Base-by-base conservation (phyloP, 1,140 invertebrate species). In the Dinoponera quadriceps region DNA sequence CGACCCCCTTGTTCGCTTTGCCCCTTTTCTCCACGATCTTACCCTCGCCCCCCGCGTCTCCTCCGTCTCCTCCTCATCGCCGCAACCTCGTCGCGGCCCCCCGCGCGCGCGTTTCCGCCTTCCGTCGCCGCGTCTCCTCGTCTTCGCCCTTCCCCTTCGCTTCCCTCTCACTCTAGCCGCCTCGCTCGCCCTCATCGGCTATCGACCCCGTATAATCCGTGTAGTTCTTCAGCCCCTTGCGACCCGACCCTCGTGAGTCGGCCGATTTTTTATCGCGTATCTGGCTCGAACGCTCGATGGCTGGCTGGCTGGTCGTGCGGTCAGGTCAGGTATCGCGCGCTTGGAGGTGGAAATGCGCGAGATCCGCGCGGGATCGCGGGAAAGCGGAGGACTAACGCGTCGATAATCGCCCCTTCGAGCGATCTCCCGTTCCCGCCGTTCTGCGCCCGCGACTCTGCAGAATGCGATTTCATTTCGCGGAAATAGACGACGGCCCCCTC, bases 121-220 rank as follows among this genome's bases (percentile, higher is more conserved):
- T 73, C 48, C 59, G n/a, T 77, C 16, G 51, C 27, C 49, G n/a
- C 29, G 25, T 81, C 68, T 49, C 78, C 18, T 81, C 68, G 57
- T n/a, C 57, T 49, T 74, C 27, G 27, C 69, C n/a, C n/a, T 38
- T 48, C 11, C 14, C 2, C 0, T 16, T 25, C 20, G 29, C 18
- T 13, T 38, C 18, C 44, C 33, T 68, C 54, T 54, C 55, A n/a
- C n/a, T n/a, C n/a, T n/a, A n/a, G 29, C 63, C 3, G n/a, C 0
- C 27, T 44, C 54, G 22, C 65, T 71, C 57, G 38, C 69, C 20
- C 82, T 84, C 54, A 66, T 83, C 73, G 84, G 83, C 85, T 87
- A 90, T 90, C 87, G 89, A 90, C 77, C 82, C 80, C 68, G 66
- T 27, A 69, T 63, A 75, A 87, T 90, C 87, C 84, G 78, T 71